Base-by-base conservation (phyloP, 2,113 vertebrate genomes). In the Macheiramphus alcinus region DNA sequence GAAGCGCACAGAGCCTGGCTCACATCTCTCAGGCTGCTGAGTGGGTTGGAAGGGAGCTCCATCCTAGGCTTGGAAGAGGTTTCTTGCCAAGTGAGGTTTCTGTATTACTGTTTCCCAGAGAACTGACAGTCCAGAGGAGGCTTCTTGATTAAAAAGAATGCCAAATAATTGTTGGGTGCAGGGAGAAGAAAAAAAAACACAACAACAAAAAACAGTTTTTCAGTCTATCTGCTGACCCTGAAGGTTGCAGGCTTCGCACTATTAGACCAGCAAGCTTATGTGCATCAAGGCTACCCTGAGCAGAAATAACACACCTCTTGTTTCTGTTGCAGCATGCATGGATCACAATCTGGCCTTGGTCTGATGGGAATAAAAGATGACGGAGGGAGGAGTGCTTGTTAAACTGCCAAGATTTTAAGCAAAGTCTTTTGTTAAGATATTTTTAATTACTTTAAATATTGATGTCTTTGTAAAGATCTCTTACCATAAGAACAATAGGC, bases 361-460 rank as follows among this genome's bases (percentile, higher is more conserved):
- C 90, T 98, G 87, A 97, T 98, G 96, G 97, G 84, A 94, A 97
- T 98, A 94, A 98, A 98, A 97, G 94, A 92, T 18, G 90, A 94
- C 15, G 40, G 92, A 66, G 92, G 95, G 93, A 94, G 78, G 78
- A 95, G 67, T 52, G 29, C 81, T 91, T 95, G 87, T 73, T 97
- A 73, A 97, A 50, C 59, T 83, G 91, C 94, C 97, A 95, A 88
- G 53, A 80, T 91, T 90, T 94, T 82, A 91, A 91, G 86, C 32
- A 59, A 93, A 91, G 81, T n/a, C 94, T 90, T 97, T 96, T 96
- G 95, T 97, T 82, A 80, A 59, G 80, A 36, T 97, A 91, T 93
- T 96, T 89, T 93, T 86, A 88, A 94, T 95, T 80, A 91, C 70
- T 90, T 94, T n/a, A 90, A 96, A 83, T 94, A 93, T 92, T 95